A percentile compares a stretch with the other conserved stretches of the same genome.
These are phyloP conservation scores for Heliconius hewitsoni DNA, from an alignment of 1,140 invertebrate species.

Conservation along the genomic window DNA sequence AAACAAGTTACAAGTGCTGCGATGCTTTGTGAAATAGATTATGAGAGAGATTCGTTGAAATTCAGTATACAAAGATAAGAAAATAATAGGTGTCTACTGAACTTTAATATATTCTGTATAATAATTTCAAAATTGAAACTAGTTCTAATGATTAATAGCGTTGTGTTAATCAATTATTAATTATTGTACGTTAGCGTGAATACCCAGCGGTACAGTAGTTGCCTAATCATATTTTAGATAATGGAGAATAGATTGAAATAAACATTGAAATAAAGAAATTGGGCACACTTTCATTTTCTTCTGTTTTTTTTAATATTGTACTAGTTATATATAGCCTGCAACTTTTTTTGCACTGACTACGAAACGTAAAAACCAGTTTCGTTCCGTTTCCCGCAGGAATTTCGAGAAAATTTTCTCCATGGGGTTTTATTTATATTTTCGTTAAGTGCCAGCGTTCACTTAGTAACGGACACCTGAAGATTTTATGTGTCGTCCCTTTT, in stretches of 20 bases:
- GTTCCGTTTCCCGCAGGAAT: too few relatives aligned
- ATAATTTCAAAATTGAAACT: conserved; percentile 8
- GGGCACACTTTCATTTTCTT: too few relatives aligned
- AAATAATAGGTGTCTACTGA: conserved; percentile 1
- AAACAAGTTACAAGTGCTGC: conserved; percentile 31
- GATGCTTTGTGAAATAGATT: conserved; percentile 25
- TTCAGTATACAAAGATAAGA: neutral
- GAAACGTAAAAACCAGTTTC: too few relatives aligned
- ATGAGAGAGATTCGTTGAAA: conserved; percentile 8
- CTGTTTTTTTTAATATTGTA: too few relatives aligned
- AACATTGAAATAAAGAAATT: neutral
- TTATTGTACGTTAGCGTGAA: neutral
- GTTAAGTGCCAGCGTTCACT: too few relatives aligned
- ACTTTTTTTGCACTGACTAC: too few relatives aligned
- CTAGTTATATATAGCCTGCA: too few relatives aligned
- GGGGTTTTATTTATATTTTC: too few relatives aligned
- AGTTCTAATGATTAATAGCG: neutral
- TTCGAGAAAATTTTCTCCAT: too few relatives aligned
- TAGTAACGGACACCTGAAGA: too few relatives aligned
- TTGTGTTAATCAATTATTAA: neutral
- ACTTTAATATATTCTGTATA: conserved; percentile 13
- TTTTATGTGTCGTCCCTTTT: neutral
- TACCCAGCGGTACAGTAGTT: neutral
- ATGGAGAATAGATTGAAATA: neutral
- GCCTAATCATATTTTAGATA: neutral